Percentiles rank a stretch among this genome's conserved stretches.
Evolutionary conservation across 2,797 vertebrate genomes (phyloP).

Genomic region (Anguilla anguilla): DNA sequence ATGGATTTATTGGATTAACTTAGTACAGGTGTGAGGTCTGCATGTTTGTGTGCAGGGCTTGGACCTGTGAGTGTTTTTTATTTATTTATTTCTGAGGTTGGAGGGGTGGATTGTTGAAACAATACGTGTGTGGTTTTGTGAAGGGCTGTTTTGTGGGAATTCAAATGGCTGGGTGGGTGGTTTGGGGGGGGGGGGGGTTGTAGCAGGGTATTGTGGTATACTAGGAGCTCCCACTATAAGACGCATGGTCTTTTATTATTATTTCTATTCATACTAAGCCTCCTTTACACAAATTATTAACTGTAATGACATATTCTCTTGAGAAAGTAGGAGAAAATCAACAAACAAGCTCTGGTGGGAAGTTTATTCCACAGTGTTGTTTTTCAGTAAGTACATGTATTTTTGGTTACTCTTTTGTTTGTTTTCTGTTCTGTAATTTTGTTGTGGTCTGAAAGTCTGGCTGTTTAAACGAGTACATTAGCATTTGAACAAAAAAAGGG

Average conservation of each 20-base stretch:
- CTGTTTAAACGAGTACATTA: background rate
- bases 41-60: background rate
- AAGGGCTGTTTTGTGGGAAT: conserved; percentile 14
- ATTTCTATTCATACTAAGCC: conserved; percentile 49
- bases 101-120: background rate
- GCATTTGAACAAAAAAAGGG: background rate
- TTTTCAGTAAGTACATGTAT: conserved; percentile 14
- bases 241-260: conserved; percentile 42
- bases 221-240: background rate
- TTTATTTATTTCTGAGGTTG: too few relatives aligned
- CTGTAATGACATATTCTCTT: conserved; percentile 16
- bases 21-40: background rate
- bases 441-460: background rate
- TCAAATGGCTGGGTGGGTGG: background rate
- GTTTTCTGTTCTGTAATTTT: background rate
- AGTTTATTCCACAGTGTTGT: background rate
- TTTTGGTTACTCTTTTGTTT: background rate
- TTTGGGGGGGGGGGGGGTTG: too few relatives aligned
- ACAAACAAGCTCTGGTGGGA: conserved; percentile 7
- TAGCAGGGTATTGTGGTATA: background rate
- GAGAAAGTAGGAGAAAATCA: conserved; percentile 17
- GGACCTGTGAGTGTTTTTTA: conserved; percentile 29
- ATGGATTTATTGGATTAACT: background rate
- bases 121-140: conserved; percentile 16
- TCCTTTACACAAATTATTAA: conserved; percentile 15